These are phyloP conservation scores for Aphyosemion australe DNA, from an alignment of 2,113 vertebrate genomes.

Conservation along the genomic window DNA sequence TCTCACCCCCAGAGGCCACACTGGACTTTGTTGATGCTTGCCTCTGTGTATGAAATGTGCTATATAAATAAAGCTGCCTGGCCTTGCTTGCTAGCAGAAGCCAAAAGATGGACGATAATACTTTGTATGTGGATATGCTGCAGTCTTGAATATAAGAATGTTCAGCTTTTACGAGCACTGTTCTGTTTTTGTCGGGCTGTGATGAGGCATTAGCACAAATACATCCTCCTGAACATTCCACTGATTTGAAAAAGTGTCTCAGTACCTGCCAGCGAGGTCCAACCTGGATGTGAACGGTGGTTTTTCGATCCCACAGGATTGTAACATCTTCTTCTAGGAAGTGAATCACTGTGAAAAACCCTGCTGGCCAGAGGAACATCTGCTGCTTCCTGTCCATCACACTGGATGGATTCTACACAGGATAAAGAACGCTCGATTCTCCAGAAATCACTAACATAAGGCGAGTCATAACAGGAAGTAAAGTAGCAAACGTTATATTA, in stretches of 20 bases:
- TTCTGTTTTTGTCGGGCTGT: background rate
- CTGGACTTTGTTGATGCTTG: background rate
- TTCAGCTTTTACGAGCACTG: too few species aligned
- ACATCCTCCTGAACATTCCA: background rate
- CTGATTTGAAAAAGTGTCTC: background rate
- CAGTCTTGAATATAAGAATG: too few species aligned
- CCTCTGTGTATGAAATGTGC: too few species aligned
- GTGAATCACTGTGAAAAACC: slow-evolving; percentile 89
- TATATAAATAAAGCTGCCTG: too few species aligned
- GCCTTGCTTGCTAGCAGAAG: too few species aligned
- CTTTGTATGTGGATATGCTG: background rate
- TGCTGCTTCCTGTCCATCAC: slow-evolving; percentile 81
- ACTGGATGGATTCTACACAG: slow-evolving; percentile 85
- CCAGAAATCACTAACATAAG: background rate
- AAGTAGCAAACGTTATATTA: background rate
- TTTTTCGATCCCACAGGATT: slow-evolving; percentile 94
- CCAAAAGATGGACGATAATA: too few species aligned
- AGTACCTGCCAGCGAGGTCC: slow-evolving; percentile 93
- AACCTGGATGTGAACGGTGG: slow-evolving; percentile 90
- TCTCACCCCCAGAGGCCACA: slow-evolving; percentile 3
- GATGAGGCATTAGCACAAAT: background rate
- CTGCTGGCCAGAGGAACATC: slow-evolving; percentile 87
- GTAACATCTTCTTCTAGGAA: slow-evolving; percentile 87
- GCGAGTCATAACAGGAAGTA: background rate
- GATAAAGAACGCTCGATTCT: background rate